These are phyloP conservation scores for Gymnoscopelus braueri DNA, from an alignment of 2,797 vertebrate genomes.

Conservation along the genomic window DNA sequence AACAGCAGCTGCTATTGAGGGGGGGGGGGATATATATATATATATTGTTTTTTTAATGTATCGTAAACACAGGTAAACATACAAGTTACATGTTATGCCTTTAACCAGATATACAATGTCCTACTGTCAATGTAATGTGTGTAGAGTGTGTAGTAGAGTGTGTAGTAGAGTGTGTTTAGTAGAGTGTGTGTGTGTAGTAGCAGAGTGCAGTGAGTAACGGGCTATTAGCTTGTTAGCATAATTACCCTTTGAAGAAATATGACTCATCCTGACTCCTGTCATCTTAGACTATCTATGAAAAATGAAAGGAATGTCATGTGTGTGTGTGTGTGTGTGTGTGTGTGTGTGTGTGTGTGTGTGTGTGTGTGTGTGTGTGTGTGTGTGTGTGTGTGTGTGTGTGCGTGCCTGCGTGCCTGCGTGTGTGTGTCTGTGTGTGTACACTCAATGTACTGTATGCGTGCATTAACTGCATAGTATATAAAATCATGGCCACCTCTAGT, in stretches of 20 bases:
- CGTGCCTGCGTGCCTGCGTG: conserved; percentile 34
- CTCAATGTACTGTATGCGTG: no score
- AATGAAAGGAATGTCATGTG: conserved; percentile 46
- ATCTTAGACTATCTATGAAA: conserved; percentile 28
- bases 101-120: no score
- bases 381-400: neutral
- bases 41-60: no score
- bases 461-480: no score
- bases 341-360: conserved; percentile 38
- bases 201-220: conserved; percentile 40
- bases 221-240: conserved; percentile 39
- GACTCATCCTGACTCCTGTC: conserved; percentile 62
- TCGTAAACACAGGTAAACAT: no score
- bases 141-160: no score
- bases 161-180: conserved; percentile 16
- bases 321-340: conserved; percentile 2
- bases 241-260: conserved; percentile 66
- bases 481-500: no score
- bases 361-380: conserved; percentile 18
- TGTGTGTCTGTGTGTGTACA: conserved; percentile 4
- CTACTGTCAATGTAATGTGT: no score
- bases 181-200: conserved; percentile 35
- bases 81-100: no score
- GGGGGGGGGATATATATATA: no score
- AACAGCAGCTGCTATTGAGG: no score